These are phyloP conservation scores for Liodrosophila aerea DNA, from an alignment of 2,888 invertebrate genomes.

Conservation along the genomic window DNA sequence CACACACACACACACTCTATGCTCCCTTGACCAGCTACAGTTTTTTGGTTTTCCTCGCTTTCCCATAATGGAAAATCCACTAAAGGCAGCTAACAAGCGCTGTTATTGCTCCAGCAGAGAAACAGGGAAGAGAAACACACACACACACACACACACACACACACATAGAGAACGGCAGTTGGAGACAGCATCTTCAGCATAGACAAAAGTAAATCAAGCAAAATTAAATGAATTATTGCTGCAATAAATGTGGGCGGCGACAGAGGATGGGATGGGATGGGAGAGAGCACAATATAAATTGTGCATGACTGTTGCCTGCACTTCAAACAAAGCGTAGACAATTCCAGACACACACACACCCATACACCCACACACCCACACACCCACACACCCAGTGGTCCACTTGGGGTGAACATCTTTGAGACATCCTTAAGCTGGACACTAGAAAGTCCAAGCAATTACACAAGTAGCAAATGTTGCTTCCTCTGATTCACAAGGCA, in stretches of 20 bases:
- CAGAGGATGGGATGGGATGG: neutral
- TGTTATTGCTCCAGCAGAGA: neutral
- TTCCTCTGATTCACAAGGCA: neutral
- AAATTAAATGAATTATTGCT: constrained; percentile 79
- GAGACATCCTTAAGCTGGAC: constrained; percentile 19
- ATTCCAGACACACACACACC: constrained; percentile 15
- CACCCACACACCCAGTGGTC: constrained; percentile 6
- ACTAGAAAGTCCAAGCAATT: neutral
- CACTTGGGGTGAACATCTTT: constrained; percentile 14
- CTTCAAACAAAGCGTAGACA: constrained; percentile 44
- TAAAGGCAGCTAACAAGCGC: constrained; percentile 49
- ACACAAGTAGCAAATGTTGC: neutral
- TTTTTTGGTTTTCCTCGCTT: constrained; percentile 7
- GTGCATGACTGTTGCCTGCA: constrained; percentile 42
- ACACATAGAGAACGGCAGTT: too few species aligned
- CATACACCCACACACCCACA: constrained; percentile 1
- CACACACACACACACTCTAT: neutral
- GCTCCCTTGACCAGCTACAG: constrained; percentile 40
- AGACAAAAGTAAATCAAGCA: constrained; percentile 74
- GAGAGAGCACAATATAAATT: constrained; percentile 60
- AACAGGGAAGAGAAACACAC: neutral
- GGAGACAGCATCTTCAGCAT: constrained; percentile 29
- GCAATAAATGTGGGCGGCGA: constrained; percentile 69
- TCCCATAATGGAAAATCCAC: constrained; percentile 15
- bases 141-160: too few species aligned